Base-by-base conservation (phyloP, 2,888 invertebrate species). In the Agonopterix heracliana region DNA sequence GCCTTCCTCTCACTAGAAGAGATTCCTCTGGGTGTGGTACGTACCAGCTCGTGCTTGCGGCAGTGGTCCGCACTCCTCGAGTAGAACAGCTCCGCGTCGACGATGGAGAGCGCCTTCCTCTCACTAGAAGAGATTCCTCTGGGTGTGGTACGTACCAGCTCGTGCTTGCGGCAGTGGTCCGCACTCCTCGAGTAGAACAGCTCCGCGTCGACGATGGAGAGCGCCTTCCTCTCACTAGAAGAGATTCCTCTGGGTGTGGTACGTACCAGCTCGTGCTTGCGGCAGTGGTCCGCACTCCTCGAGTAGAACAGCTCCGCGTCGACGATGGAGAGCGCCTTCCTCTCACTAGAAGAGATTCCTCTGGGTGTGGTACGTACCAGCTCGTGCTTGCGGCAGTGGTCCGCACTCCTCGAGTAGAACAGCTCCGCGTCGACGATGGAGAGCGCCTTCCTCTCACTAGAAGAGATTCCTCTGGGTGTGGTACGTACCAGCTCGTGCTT, bases 151-250 rank as follows among this genome's bases (percentile, higher is more conserved):
- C 26, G 5, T 26, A 26, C 26, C 26, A 26, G 26, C 26, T 26
- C 26, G 5, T 26, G 26, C 26, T 26, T 26, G 26, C 26, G 26
- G 26, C 26, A 26, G 26, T 26, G 26, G 26, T 75, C 71, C 34
- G 54, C 66, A 41, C 59, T 66, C 7, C 64, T 48, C 12, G 77
- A 72, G 71, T 84, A 81, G 74, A 83, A 83, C 41, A 76, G 63
- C 48, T 81, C 83, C 0, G 82, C 74, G 63, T 85, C 84, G 1
- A 83, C 83, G 44, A 82, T 81, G 0, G 85, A 86, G 52, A 88
- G 62, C 50, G 81, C 78, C 10, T 55, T 64, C 35, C 79, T 70
- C 47, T 74, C 72, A 2, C 73, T 54, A 8, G 40, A n/a, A n/a
- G n/a, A n/a, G n/a, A n/a, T n/a, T n/a, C n/a, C n/a, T n/a, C n/a